Evolutionary conservation across 2,797 vertebrate species (phyloP).

Genomic region (Hephaestus fuliginosus): DNA sequence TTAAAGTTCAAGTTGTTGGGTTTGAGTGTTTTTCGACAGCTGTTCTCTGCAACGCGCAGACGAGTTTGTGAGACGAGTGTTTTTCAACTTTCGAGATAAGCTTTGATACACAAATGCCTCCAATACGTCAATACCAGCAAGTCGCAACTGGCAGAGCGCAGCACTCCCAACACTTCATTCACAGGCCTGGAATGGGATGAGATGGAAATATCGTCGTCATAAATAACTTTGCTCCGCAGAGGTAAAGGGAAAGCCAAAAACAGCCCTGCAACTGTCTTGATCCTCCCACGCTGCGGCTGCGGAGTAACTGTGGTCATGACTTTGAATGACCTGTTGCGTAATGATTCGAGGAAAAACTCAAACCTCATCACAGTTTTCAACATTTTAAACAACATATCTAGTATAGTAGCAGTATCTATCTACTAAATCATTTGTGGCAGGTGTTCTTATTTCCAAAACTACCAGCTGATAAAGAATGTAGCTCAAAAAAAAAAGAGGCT

Average conservation of each 20-base stretch:
- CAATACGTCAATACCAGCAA: constrained; percentile 39
- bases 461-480: constrained; percentile 9
- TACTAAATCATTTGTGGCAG: constrained; percentile 21
- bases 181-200: constrained; percentile 48
- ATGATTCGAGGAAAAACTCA: constrained; percentile 20
- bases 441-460: constrained; percentile 1
- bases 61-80: constrained; percentile 23
- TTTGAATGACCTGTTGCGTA: constrained; percentile 49
- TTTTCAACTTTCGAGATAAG: constrained; percentile 39
- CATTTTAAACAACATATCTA: neutral
- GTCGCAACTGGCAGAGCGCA: constrained; percentile 31
- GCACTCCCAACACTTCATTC: constrained; percentile 32
- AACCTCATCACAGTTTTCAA: constrained; percentile 8
- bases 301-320: constrained; percentile 35
- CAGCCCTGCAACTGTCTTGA: constrained; percentile 46
- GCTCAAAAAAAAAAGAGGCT: neutral
- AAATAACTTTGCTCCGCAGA: constrained; percentile 60
- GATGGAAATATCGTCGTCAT: constrained; percentile 68
- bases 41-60: constrained; percentile 62
- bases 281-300: constrained; percentile 37
- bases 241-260: constrained; percentile 55
- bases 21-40: constrained; percentile 69
- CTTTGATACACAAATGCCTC: constrained; percentile 52
- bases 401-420: too few relatives aligned
- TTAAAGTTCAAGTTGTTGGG: constrained; percentile 69